These are phyloP conservation scores for Nesoenas mayeri DNA, from an alignment of 2,113 vertebrate genomes.

Conservation along the genomic window DNA sequence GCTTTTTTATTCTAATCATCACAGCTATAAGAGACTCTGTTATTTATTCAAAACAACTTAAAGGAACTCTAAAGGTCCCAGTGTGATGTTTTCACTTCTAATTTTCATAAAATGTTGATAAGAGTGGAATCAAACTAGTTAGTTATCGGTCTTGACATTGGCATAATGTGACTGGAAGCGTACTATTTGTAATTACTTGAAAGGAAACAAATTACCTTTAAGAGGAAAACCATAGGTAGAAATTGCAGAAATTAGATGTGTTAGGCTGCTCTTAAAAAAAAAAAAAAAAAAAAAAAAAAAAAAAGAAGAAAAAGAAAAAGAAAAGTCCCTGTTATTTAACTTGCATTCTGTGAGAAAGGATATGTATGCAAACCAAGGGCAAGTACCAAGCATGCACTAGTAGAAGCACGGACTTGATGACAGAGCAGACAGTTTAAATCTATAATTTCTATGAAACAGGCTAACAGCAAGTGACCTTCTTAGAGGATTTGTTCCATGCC, in stretches of 20 bases:
- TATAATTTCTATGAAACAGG: neutral
- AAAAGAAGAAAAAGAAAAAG: neutral
- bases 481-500: neutral
- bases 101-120: slow-evolving; percentile 76
- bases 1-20: slow-evolving; percentile 41
- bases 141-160: slow-evolving; percentile 68
- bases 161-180: slow-evolving; percentile 75
- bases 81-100: slow-evolving; percentile 76
- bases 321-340: slow-evolving; percentile 23
- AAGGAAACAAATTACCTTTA: slow-evolving; percentile 82
- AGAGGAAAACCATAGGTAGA: slow-evolving; percentile 83
- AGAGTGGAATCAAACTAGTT: slow-evolving; percentile 77
- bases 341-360: neutral
- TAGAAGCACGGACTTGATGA: neutral
- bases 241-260: slow-evolving; percentile 79
- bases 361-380: neutral
- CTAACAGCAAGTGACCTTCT: neutral
- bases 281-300: neutral
- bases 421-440: neutral
- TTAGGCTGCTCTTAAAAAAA: slow-evolving; percentile 62
- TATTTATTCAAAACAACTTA: slow-evolving; percentile 79
- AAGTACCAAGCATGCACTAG: neutral
- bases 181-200: slow-evolving; percentile 81
- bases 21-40: slow-evolving; percentile 35
- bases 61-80: slow-evolving; percentile 72